Conservation (phyloP, 1,140 invertebrate species). For the Lucilia sericata region DNA sequence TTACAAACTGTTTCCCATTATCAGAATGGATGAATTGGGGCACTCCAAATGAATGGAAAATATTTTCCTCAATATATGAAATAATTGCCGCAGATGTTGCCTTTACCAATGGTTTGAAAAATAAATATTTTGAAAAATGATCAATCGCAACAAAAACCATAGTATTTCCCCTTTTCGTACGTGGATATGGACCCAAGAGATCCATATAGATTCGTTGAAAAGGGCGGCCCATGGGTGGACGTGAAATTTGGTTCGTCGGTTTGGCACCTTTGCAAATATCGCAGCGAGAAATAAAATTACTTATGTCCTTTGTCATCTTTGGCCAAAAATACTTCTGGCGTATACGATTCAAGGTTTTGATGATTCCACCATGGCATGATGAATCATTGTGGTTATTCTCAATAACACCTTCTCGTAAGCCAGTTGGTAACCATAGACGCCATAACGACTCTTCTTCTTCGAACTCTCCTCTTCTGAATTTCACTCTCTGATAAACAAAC, state of each 20-base stretch:
- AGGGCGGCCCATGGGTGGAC: not conserved
- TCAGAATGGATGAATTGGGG: not conserved
- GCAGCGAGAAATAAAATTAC: not conserved
- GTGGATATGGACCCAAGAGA: constrained; percentile 40
- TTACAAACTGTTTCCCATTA: no score
- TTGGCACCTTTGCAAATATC: not conserved
- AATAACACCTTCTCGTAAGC: not conserved
- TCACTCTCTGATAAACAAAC: not conserved
- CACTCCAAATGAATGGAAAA: not conserved
- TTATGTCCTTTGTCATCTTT: not conserved
- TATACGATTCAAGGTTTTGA: constrained; percentile 16
- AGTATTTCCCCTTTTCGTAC: not conserved
- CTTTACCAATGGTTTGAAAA: constrained; percentile 22
- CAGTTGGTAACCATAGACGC: constrained; percentile 12
- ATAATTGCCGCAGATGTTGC: not conserved
- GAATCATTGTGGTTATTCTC: not conserved
- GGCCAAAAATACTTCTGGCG: constrained; percentile 9
- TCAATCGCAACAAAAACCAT: not conserved
- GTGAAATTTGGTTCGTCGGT: not conserved
- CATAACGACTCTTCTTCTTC: constrained; percentile 1
- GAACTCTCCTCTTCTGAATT: not conserved
- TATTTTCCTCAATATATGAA: not conserved
- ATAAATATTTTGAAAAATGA: constrained; percentile 29
- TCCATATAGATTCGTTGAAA: constrained; percentile 38
- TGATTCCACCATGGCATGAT: not conserved